A percentile compares a stretch with the other conserved stretches of the same genome.
Conservation (phyloP, 2,797 vertebrate species). For the Podarcis siculus region DNA sequence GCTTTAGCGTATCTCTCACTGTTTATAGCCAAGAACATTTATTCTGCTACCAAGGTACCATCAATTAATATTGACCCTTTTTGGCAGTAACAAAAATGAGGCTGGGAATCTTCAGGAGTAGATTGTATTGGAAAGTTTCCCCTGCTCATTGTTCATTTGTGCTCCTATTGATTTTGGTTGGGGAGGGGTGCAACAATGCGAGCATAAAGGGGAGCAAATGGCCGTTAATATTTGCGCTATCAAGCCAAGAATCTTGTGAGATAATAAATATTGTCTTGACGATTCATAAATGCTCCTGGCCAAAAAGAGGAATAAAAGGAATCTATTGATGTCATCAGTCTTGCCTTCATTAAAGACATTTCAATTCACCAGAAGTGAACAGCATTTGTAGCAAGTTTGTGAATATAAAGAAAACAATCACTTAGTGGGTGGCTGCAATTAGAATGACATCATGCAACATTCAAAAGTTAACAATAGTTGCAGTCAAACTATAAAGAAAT, state of each 20-base stretch:
- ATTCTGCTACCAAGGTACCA: constrained; percentile 6
- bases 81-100: constrained; percentile 30
- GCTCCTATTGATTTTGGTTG: constrained; percentile 46
- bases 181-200: not conserved
- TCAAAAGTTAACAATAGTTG: constrained; percentile 11
- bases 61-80: constrained; percentile 24
- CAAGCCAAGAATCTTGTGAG: constrained; percentile 22
- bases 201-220: constrained; percentile 47
- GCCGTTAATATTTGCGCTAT: constrained; percentile 48
- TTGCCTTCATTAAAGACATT: constrained; percentile 30
- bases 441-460: not conserved
- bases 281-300: constrained; percentile 47
- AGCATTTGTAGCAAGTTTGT: constrained; percentile 14
- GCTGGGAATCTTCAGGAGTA: constrained; percentile 22
- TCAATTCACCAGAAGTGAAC: constrained; percentile 24
- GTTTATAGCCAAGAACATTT: constrained; percentile 28
- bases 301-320: constrained; percentile 29
- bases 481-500: not conserved
- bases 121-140: constrained; percentile 36
- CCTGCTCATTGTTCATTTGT: constrained; percentile 22
- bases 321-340: constrained; percentile 48
- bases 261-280: constrained; percentile 30
- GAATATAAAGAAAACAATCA: not conserved
- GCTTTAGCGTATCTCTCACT: constrained; percentile 5
- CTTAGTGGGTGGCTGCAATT: constrained; percentile 12